phyloP scores from a whole-genome alignment of 2,888 invertebrate species.

The Sarcophaga variegata region DNA sequence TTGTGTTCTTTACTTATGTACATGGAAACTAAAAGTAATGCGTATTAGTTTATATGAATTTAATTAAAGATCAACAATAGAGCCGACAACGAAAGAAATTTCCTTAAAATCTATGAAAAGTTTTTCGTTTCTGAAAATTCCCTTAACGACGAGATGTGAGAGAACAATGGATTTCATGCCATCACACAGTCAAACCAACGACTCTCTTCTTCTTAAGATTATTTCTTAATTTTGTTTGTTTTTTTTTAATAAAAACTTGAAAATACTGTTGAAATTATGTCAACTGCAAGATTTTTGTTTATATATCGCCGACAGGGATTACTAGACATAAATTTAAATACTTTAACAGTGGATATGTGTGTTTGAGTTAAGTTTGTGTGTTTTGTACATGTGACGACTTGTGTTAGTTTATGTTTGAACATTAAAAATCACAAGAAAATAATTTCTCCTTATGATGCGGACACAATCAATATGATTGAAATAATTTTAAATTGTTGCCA shows the following conservation, averaged over 20 bases:
- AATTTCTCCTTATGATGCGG: too few species aligned
- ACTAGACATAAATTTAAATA: background rate
- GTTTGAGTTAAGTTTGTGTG: too few species aligned
- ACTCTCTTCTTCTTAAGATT: too few species aligned
- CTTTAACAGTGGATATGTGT: too few species aligned
- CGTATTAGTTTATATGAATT: conserved; percentile 1
- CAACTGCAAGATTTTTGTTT: background rate
- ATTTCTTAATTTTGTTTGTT: too few species aligned
- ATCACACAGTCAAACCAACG: background rate
- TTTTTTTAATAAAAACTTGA: background rate
- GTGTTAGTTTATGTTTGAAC: too few species aligned
- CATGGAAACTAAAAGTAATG: background rate
- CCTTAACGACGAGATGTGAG: background rate
- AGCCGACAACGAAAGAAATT: background rate
- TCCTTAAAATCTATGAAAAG: background rate
- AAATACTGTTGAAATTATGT: background rate
- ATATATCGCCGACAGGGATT: background rate
- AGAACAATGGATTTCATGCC: background rate
- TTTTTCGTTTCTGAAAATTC: background rate
- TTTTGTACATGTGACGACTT: too few species aligned
- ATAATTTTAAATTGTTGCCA: too few species aligned
- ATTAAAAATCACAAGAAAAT: too few species aligned
- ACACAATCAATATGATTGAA: too few species aligned
- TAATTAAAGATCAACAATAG: background rate
- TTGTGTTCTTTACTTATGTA: background rate